Base-by-base conservation (phyloP, 2,797 vertebrate genomes). In the Sandelia bainsii region DNA sequence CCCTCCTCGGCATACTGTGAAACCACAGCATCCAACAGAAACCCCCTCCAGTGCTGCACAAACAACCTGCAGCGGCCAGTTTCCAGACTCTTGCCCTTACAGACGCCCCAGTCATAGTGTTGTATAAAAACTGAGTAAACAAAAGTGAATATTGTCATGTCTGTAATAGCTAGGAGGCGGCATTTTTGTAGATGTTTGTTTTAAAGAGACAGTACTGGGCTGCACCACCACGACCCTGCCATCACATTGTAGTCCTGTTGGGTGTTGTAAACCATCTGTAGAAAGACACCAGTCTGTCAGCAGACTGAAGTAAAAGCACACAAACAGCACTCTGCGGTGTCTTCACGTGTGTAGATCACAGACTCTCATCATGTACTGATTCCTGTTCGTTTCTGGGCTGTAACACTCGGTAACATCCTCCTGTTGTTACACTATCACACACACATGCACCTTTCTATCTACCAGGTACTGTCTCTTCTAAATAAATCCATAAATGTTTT, bases 131-230 rank as follows among this genome's bases (percentile, higher is more conserved):
- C 69, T 79, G 69, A 80, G 72, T 81, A 73, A 90, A 90, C 57
- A 62, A 89, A 91, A 95, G 81, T 93, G 85, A 97, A 95, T 98
- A 96, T 97, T 94, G 97, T 98, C 94, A 95, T 96, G 96, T 99
- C 96, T 93, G 82, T 96, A 94, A 72, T 96, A 97, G 95, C 95
- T 97, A 96, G 95, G 93, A 97, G 95, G 95, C 94, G 87, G 93
- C 94, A 93, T 95, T 93, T 90, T 85, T 93, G 93, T 95, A 96
- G 93, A 89, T 92, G 94, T 96, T 94, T 96, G 94, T 97, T 96
- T 97, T 97, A 96, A 98, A 97, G 96, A 97, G 98, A 97, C 96
- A 96, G 96, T 96, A 95, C 97, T 93, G 8, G 32, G 52, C 48
- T 23, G 20, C 63, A 40, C 60, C 6, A 20, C 34, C 22, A 45